These are phyloP conservation scores for Mohoua ochrocephala DNA, from an alignment of 2,113 vertebrate genomes.

Conservation along the genomic window DNA sequence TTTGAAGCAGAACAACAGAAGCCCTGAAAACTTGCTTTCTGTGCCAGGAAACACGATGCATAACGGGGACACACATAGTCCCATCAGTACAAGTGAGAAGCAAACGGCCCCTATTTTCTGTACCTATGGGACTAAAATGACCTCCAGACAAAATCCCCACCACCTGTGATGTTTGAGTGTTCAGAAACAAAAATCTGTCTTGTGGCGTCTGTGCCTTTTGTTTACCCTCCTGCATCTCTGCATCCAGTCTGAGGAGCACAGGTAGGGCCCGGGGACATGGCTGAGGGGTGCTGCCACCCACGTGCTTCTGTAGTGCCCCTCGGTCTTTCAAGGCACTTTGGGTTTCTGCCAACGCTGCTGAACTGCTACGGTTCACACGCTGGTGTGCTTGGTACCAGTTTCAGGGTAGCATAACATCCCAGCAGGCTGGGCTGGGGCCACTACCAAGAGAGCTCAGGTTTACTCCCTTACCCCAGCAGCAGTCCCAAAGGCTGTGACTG, in stretches of 20 bases:
- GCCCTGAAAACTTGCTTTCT: neutral
- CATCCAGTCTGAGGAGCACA: neutral
- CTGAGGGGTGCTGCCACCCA: neutral
- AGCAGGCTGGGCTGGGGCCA: neutral
- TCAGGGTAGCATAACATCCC: neutral
- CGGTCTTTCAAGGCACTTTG: neutral
- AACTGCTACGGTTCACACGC: rapidly evolving
- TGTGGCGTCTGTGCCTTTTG: neutral
- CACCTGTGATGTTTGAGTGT: neutral
- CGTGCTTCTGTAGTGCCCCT: neutral
- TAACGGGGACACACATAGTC: neutral
- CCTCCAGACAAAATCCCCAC: neutral
- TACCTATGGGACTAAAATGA: neutral
- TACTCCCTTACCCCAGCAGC: neutral
- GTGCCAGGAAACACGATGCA: neutral
- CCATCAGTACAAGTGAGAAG: neutral
- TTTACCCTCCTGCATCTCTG: neutral
- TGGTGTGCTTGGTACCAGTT: neutral
- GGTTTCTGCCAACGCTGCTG: neutral
- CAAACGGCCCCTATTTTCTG: neutral
- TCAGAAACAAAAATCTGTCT: neutral
- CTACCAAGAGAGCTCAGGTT: neutral
- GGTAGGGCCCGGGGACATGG: rapidly evolving
- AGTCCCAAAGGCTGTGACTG: neutral
- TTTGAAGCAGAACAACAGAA: constrained; percentile 28